Percentiles rank a stretch among this genome's conserved stretches.
These are phyloP conservation scores for Drosophila subsilvestris DNA, from an alignment of 2,888 invertebrate genomes.

Conservation along the genomic window DNA sequence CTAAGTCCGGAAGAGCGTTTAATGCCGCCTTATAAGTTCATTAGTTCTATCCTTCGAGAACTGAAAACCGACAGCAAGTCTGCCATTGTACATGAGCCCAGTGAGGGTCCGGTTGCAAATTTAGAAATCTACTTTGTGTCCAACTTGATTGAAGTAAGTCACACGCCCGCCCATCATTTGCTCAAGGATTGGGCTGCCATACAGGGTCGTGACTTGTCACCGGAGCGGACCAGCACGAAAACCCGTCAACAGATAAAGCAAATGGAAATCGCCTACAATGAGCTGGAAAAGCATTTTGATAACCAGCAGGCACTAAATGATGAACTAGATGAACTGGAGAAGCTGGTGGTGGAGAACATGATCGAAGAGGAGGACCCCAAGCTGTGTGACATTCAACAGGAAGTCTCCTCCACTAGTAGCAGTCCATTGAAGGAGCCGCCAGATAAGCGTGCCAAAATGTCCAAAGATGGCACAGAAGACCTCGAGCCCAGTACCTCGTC, in stretches of 20 bases:
- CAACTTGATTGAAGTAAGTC: slow-evolving; percentile 84
- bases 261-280: slow-evolving; percentile 57
- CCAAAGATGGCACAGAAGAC: slow-evolving; percentile 45
- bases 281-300: slow-evolving; percentile 62
- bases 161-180: slow-evolving; percentile 84
- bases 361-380: slow-evolving; percentile 38
- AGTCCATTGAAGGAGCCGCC: slow-evolving; percentile 60
- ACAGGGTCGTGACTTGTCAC: slow-evolving; percentile 87
- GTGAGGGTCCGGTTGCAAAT: slow-evolving; percentile 34
- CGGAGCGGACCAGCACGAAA: slow-evolving; percentile 66
- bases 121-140: slow-evolving; percentile 84
- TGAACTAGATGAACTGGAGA: slow-evolving; percentile 55
- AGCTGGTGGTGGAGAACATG: slow-evolving; percentile 58
- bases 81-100: slow-evolving; percentile 50
- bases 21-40: slow-evolving; percentile 37
- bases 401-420: slow-evolving; percentile 2
- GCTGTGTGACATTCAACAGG: neutral
- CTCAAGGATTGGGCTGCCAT: slow-evolving; percentile 87
- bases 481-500: slow-evolving; percentile 1
- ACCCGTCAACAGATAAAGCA: slow-evolving; percentile 21
- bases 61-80: slow-evolving; percentile 9
- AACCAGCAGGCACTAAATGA: slow-evolving; percentile 1
- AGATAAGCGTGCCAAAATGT: slow-evolving; percentile 51
- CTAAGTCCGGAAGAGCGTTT: slow-evolving; percentile 15
- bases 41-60: slow-evolving; percentile 55